A percentile compares a stretch with the other conserved stretches of the same genome.
These are phyloP conservation scores for Salmo trutta DNA, from an alignment of 2,797 vertebrate genomes.

Conservation along the genomic window DNA sequence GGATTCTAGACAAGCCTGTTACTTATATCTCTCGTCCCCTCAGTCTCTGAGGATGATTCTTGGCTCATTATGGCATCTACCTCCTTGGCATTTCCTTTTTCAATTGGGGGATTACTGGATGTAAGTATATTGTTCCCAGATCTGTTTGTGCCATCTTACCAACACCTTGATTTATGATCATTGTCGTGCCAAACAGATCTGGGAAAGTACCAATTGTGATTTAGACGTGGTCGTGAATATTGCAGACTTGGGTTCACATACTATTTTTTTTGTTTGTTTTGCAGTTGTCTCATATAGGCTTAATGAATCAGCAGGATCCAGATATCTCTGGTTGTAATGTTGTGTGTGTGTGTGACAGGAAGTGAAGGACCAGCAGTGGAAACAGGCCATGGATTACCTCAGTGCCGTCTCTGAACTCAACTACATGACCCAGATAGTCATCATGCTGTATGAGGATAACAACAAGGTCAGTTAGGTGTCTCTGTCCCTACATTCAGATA, in stretches of 20 bases:
- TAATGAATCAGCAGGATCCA: no score
- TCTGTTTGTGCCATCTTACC: background rate
- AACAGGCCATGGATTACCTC: constrained; percentile 89
- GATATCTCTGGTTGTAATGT: background rate
- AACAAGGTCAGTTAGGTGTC: constrained; percentile 74
- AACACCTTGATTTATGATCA: no score
- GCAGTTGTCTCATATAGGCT: background rate
- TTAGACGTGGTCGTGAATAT: background rate
- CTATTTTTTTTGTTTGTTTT: background rate
- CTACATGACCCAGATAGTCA: constrained; percentile 94
- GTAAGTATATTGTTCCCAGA: constrained; percentile 67
- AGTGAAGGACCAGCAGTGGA: constrained; percentile 87
- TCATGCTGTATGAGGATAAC: constrained; percentile 93
- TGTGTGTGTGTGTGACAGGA: constrained; percentile 74
- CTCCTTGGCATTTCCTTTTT: no score
- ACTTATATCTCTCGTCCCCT: background rate
- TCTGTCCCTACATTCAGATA: no score
- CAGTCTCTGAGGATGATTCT: background rate
- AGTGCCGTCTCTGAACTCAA: constrained; percentile 89
- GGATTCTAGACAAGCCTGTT: background rate
- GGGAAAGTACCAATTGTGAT: background rate
- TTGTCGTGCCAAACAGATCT: background rate
- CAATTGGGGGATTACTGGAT: constrained; percentile 80
- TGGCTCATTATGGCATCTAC: no score
- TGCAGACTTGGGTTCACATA: background rate